Evolutionary conservation across 2,888 invertebrate genomes (phyloP).

Genomic region (Ophion ventricosus): DNA sequence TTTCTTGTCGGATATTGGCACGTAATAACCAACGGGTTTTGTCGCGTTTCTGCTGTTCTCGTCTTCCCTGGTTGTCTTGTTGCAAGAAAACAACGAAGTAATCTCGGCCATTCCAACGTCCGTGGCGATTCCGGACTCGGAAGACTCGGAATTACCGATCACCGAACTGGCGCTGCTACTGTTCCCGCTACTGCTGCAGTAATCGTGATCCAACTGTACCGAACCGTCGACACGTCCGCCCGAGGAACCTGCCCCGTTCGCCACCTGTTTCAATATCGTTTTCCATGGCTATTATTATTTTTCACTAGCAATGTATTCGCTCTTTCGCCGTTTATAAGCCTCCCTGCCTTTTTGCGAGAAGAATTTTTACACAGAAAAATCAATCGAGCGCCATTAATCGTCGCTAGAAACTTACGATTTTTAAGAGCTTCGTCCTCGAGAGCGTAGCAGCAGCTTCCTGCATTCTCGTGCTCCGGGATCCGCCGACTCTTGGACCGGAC

Average conservation of each 20-base stretch:
- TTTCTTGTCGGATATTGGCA: slow-evolving; percentile 56
- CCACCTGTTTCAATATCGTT: slow-evolving; percentile 59
- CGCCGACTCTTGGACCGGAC: slow-evolving; percentile 77
- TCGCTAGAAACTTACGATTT: slow-evolving; percentile 75
- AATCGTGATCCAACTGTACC: slow-evolving; percentile 86
- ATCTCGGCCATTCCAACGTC: slow-evolving; percentile 50
- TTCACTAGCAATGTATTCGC: background rate
- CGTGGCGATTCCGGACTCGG: slow-evolving; percentile 62
- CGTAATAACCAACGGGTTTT: slow-evolving; percentile 58
- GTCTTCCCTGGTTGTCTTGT: background rate
- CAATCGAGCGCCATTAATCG: background rate
- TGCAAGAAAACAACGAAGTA: slow-evolving; percentile 3
- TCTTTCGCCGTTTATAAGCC: background rate
- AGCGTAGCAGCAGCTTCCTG: slow-evolving; percentile 80
- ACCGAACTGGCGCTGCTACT: slow-evolving; percentile 62
- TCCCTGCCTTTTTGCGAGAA: no score
- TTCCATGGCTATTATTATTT: background rate
- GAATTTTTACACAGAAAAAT: background rate
- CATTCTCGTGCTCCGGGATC: slow-evolving; percentile 77
- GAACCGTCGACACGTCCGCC: slow-evolving; percentile 74
- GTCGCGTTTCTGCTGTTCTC: slow-evolving; percentile 41
- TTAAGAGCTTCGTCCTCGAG: slow-evolving; percentile 80
- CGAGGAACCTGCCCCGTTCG: slow-evolving; percentile 65
- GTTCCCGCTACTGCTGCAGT: slow-evolving; percentile 81
- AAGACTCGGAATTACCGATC: slow-evolving; percentile 69